phyloP scores from a whole-genome alignment of 2,113 vertebrate species.

The Saccopteryx leptura region DNA sequence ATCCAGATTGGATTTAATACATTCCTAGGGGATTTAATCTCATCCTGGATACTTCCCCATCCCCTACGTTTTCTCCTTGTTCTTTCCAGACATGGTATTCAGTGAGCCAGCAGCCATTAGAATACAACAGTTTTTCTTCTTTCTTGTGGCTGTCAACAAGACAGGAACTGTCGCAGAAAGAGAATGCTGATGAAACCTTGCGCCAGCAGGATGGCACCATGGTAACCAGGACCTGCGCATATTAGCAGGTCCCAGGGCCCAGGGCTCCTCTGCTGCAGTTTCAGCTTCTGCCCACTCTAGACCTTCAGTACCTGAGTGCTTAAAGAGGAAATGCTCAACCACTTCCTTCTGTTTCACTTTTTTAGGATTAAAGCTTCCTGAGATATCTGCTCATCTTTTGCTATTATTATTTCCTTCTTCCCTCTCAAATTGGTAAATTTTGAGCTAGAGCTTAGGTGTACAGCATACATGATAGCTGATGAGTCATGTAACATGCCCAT shows the following conservation, averaged over 20 bases:
- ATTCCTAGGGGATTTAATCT: neutral
- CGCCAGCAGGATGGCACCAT: neutral
- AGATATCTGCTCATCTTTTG: neutral
- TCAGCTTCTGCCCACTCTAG: neutral
- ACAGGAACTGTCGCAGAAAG: slow-evolving; percentile 56
- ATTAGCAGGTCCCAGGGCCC: neutral
- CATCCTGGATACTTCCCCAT: neutral
- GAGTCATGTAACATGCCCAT: neutral
- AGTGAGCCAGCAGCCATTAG: slow-evolving; percentile 17
- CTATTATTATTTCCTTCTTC: neutral
- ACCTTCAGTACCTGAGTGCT: neutral
- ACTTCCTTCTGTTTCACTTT: neutral
- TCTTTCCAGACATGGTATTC: neutral
- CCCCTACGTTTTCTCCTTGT: neutral
- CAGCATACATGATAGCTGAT: neutral
- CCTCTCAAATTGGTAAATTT: neutral
- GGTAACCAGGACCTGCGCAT: neutral
- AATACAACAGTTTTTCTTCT: slow-evolving; percentile 19
- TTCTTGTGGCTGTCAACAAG: neutral
- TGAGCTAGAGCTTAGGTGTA: neutral
- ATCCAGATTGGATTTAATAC: neutral
- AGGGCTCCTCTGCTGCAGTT: neutral
- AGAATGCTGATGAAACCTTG: neutral
- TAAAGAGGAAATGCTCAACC: neutral
- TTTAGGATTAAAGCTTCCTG: neutral